Conservation (phyloP, 2,888 invertebrate genomes). For the Agrochola lychnidis region DNA sequence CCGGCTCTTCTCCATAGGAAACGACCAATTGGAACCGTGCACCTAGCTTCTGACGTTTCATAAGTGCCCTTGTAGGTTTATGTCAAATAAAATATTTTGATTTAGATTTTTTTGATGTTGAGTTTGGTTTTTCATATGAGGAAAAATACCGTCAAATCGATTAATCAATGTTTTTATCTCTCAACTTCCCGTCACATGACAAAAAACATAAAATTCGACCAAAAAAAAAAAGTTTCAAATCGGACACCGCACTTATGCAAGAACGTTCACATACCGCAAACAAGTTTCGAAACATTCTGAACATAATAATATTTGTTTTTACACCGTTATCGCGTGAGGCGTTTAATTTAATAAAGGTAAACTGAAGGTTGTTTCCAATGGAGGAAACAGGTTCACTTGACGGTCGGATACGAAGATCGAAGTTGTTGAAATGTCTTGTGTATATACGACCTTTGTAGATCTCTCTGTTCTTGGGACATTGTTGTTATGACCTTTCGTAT, state of each 20-base stretch:
- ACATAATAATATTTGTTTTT: conserved; percentile 42
- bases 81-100: no score
- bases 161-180: conserved; percentile 36
- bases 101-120: no score
- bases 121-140: no score
- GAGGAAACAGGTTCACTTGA: conserved; percentile 41
- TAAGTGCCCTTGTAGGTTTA: no score
- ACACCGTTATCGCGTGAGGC: conserved; percentile 25
- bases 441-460: conserved; percentile 16
- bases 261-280: conserved; percentile 13
- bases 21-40: no score
- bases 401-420: conserved; percentile 24
- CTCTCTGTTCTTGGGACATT: conserved; percentile 10
- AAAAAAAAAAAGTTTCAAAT: conserved; percentile 8
- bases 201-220: neutral
- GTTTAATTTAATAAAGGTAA: conserved; percentile 35
- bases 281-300: conserved; percentile 25
- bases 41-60: no score
- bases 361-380: conserved; percentile 35
- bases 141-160: conserved; percentile 10
- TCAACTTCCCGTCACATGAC: neutral
- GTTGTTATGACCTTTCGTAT: conserved; percentile 30
- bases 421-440: conserved; percentile 33
- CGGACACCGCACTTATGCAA: conserved; percentile 28
- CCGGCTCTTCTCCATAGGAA: no score